Conservation (phyloP, 2,113 vertebrate genomes). For the Lampris megalopsis region DNA sequence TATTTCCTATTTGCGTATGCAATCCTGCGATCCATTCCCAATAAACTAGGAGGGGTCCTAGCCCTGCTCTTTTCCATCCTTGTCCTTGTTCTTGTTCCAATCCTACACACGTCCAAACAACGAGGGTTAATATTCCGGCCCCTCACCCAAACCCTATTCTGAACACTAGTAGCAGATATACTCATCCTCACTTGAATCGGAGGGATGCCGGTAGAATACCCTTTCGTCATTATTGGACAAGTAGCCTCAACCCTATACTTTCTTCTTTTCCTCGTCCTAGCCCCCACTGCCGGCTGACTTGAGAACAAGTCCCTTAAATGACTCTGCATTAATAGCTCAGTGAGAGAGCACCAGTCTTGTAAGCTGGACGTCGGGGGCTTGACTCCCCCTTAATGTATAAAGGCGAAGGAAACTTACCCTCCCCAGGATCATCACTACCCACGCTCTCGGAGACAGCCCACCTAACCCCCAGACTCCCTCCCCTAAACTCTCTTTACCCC, state of each 20-base stretch:
- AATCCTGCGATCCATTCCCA: constrained; percentile 38
- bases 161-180: neutral
- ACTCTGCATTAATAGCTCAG: no score
- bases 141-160: constrained; percentile 32
- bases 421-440: no score
- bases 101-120: constrained; percentile 40
- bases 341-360: no score
- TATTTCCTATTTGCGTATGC: neutral
- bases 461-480: no score
- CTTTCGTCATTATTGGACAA: constrained; percentile 26
- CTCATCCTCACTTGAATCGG: constrained; percentile 22
- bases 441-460: no score
- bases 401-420: no score
- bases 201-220: constrained; percentile 26
- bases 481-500: no score
- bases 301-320: no score
- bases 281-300: no score
- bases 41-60: constrained; percentile 38
- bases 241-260: constrained; percentile 21
- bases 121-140: constrained; percentile 10
- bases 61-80: constrained; percentile 14
- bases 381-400: no score
- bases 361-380: no score
- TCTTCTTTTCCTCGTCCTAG: constrained; percentile 1
- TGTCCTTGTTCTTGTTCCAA: neutral